Percentiles rank a stretch among this genome's conserved stretches.
These are phyloP conservation scores for Drosophila burlai DNA, from an alignment of 1,140 invertebrate genomes.

Conservation along the genomic window DNA sequence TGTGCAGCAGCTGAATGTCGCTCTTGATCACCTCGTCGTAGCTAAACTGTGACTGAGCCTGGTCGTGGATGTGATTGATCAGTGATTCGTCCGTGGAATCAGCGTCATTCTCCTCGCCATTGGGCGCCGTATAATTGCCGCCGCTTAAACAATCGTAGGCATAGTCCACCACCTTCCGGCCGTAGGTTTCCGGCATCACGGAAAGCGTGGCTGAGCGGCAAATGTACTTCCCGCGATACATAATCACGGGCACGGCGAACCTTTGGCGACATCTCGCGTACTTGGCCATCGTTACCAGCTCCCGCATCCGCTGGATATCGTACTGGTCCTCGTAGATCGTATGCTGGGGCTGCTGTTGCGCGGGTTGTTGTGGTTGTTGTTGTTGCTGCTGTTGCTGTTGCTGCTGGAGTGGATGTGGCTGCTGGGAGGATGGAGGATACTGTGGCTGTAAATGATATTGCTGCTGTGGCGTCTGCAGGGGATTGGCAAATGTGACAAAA, in stretches of 20 bases:
- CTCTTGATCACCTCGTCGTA: constrained; percentile 88
- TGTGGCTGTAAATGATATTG: constrained; percentile 36
- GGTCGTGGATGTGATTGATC: constrained; percentile 74
- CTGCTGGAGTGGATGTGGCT: constrained; percentile 36
- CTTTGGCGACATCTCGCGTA: constrained; percentile 89
- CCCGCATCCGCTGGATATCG: constrained; percentile 87
- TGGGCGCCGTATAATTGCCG: constrained; percentile 63
- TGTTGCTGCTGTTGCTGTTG: constrained; percentile 10
- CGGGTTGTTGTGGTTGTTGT: constrained; percentile 21
- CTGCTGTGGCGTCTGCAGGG: constrained; percentile 43
- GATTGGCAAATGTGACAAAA: constrained; percentile 76
- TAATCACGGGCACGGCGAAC: constrained; percentile 92
- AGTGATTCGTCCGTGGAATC: constrained; percentile 83
- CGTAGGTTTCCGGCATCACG: constrained; percentile 91
- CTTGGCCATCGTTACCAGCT: constrained; percentile 88
- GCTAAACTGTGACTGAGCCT: constrained; percentile 69
- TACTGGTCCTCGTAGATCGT: constrained; percentile 89
- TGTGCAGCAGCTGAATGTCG: constrained; percentile 91
- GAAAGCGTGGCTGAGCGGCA: constrained; percentile 90
- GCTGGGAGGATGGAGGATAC: constrained; percentile 22
- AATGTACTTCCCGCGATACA: constrained; percentile 91
- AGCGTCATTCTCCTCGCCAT: constrained; percentile 70
- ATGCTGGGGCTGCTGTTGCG: constrained; percentile 78
- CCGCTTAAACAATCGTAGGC: constrained; percentile 77
- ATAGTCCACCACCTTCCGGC: constrained; percentile 85